Conservation (phyloP, 2,797 vertebrate species). For the Anguilla obscura region DNA sequence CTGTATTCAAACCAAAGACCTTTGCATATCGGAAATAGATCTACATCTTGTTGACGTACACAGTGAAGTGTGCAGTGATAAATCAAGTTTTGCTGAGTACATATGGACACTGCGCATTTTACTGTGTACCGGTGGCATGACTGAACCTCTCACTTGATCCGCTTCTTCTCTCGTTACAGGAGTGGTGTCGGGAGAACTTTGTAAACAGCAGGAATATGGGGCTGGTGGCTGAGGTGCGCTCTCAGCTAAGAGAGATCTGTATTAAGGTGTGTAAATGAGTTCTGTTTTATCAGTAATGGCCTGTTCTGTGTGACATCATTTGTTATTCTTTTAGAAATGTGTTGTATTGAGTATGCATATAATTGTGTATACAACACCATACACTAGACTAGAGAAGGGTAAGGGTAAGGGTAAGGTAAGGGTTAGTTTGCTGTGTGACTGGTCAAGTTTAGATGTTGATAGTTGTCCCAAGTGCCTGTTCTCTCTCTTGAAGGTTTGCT, state of each 20-base stretch:
- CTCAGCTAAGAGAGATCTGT: slow-evolving; percentile 91
- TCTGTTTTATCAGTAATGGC: neutral
- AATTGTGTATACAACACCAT: neutral
- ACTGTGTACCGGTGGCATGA: neutral
- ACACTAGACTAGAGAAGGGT: neutral
- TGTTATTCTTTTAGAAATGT: neutral
- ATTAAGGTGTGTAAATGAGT: slow-evolving; percentile 79
- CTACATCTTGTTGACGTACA: neutral
- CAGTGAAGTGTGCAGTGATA: too few relatives aligned
- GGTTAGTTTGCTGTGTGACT: neutral
- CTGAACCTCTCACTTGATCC: neutral
- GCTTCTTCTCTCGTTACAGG: slow-evolving; percentile 65
- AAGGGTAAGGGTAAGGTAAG: neutral
- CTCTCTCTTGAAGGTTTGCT: too few relatives aligned
- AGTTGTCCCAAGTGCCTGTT: neutral
- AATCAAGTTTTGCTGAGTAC: too few relatives aligned
- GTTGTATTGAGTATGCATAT: neutral
- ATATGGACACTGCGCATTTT: neutral
- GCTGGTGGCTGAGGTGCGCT: slow-evolving; percentile 85
- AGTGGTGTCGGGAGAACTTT: slow-evolving; percentile 96
- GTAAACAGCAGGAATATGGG: slow-evolving; percentile 93
- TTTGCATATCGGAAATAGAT: neutral
- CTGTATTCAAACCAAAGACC: too few relatives aligned
- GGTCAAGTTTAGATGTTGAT: neutral
- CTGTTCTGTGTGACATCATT: neutral